Percentiles rank a stretch among this genome's conserved stretches.
Evolutionary conservation across 2,113 vertebrate genomes (phyloP).

Genomic region (Clupea harengus): DNA sequence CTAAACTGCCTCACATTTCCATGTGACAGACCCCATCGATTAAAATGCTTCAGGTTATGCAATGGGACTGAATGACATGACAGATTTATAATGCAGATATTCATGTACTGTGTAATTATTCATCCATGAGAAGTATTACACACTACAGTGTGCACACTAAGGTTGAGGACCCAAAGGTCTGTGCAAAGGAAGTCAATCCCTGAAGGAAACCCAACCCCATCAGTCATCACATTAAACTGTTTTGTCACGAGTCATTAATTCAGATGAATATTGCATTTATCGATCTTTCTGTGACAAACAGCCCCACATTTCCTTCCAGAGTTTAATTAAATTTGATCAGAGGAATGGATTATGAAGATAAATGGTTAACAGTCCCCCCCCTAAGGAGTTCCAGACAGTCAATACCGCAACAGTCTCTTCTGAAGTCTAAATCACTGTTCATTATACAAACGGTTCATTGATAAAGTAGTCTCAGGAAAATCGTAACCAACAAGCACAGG

Average conservation of each 20-base stretch:
- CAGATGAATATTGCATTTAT: not conserved
- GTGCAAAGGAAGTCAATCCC: not conserved
- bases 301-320: not conserved
- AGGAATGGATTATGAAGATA: not conserved
- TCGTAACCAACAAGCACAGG: not conserved
- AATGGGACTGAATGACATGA: not conserved
- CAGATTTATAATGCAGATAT: slow-evolving; percentile 14
- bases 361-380: not conserved
- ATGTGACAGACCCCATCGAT: not conserved
- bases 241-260: not conserved
- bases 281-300: not conserved
- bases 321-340: slow-evolving; percentile 6
- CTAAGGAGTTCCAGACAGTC: not conserved
- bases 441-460: not conserved
- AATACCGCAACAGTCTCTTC: not conserved
- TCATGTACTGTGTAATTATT: not conserved
- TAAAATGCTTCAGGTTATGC: not conserved
- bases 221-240: not conserved
- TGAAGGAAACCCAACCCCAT: not conserved
- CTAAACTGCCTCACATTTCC: not conserved
- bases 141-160: not conserved
- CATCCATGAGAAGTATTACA: not conserved
- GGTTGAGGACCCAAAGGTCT: not conserved
- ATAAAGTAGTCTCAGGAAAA: not conserved
- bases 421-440: not conserved